These are phyloP conservation scores for Cataglyphis cursor DNA, from an alignment of 2,888 invertebrate species.

Conservation along the genomic window DNA sequence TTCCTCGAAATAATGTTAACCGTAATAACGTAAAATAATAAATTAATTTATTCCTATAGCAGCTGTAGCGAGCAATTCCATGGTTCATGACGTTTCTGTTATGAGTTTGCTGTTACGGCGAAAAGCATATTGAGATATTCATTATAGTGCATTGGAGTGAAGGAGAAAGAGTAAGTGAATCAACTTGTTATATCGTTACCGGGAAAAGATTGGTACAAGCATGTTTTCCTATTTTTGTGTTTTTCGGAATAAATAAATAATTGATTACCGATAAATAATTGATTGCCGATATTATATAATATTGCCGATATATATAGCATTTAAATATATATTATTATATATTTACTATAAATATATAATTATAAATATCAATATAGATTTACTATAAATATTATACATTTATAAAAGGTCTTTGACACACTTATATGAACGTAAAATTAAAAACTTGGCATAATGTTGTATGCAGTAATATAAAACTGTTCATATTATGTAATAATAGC, in stretches of 20 bases:
- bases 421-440: background rate
- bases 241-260: background rate
- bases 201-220: background rate
- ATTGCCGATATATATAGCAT: background rate
- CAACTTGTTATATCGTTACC: slow-evolving; percentile 16
- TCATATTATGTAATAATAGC: background rate
- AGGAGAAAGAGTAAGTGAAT: slow-evolving; percentile 15
- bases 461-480: background rate
- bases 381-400: background rate
- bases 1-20: slow-evolving; percentile 71
- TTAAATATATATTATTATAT: too few relatives aligned
- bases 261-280: background rate
- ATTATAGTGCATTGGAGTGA: slow-evolving; percentile 19
- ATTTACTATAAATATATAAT: too few relatives aligned
- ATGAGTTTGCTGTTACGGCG: slow-evolving; percentile 35
- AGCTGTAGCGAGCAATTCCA: slow-evolving; percentile 61
- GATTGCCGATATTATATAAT: background rate
- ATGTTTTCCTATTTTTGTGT: background rate
- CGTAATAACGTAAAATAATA: slow-evolving; percentile 72
- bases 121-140: slow-evolving; percentile 42
- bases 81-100: slow-evolving; percentile 18
- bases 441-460: background rate
- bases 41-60: slow-evolving; percentile 73
- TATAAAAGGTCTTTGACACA: background rate
- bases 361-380: too few relatives aligned